Evolutionary conservation across 2,113 vertebrate species (phyloP), one percentile per base, ranked within the genome.

Genomic region (Poecilia latipinna): DNA sequence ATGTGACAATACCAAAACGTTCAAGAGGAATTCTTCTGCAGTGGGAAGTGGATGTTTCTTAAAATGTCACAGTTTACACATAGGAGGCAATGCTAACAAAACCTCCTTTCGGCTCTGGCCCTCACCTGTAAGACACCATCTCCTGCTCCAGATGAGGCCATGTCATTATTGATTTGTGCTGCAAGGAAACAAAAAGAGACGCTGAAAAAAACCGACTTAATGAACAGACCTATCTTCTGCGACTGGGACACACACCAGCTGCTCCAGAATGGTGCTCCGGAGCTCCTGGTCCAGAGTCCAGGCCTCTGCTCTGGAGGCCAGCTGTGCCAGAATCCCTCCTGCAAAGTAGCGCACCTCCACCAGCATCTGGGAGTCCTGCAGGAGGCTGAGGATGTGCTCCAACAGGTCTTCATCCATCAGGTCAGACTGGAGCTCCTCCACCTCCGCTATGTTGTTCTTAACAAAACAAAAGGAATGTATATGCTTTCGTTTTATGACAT

Each of bases 371-470:
- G 95, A 86, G 54, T 95, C 95, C 88, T 96, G 94, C 79, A 98
- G 61, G 54, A 98, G 88, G 57, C 88, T 93, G 79, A 96, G 95
- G 89, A 98, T 93, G 90, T 98, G 95, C 80, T 96, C 96, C 92
- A 98, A 93, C 61, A 99, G 96, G 75, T 96, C 96, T 81, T 97
- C 96, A 90, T 96, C 95, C 96, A 97, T 96, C 68, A 98, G 87
- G 60, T 96, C 94, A 11, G 88, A 91, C 87, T 97, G 96, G 42
- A 99, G 88, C 51, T 95, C 96, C 91, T 96, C 96, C 79, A 98
- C 96, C 94, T 98, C 97, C 22, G 97, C 97, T 82, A 99, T 95
- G 82, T 98, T 98, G 90, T 98, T 98, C 97, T 98, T 28, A 31
- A 74, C 3, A 75, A 13, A 4, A 1, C 64, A 24, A 48, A n/a